A percentile compares a stretch with the other conserved stretches of the same genome.
These are phyloP conservation scores for Poecilia picta DNA, from an alignment of 2,797 vertebrate genomes.

Conservation along the genomic window DNA sequence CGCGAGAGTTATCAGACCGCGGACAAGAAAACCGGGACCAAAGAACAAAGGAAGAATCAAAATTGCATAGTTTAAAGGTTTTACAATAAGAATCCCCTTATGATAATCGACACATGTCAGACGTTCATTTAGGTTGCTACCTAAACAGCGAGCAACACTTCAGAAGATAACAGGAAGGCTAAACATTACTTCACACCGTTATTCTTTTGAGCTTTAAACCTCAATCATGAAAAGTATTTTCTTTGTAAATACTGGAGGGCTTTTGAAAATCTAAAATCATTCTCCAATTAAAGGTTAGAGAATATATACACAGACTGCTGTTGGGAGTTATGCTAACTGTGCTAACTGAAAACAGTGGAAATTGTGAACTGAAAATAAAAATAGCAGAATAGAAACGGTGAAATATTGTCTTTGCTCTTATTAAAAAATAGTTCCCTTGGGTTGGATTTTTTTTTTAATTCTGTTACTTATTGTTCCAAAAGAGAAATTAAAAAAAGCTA, in stretches of 20 bases:
- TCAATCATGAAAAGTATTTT: background rate
- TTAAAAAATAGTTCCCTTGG: background rate
- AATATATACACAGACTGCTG: background rate
- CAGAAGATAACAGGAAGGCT: background rate
- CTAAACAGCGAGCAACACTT: background rate
- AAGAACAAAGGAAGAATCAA: too few species aligned
- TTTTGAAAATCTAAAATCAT: background rate
- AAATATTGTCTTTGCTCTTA: background rate
- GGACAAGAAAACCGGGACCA: too few species aligned
- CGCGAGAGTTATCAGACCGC: too few species aligned
- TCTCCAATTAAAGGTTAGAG: background rate
- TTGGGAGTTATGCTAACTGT: background rate
- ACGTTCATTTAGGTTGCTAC: background rate
- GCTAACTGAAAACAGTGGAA: background rate
- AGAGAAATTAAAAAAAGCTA: background rate
- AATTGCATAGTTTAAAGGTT: too few species aligned
- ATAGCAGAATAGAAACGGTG: too few species aligned
- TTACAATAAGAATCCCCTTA: too few species aligned
- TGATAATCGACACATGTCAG: too few species aligned
- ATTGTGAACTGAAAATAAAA: background rate
- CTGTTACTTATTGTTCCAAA: background rate
- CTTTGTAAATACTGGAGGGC: background rate
- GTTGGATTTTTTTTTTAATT: too few species aligned
- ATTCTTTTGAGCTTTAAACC: background rate
- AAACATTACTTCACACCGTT: background rate